Evolutionary conservation across 92 coral and sea anemone species (phyloP).

Genomic region (Palythoa grandiflora): DNA sequence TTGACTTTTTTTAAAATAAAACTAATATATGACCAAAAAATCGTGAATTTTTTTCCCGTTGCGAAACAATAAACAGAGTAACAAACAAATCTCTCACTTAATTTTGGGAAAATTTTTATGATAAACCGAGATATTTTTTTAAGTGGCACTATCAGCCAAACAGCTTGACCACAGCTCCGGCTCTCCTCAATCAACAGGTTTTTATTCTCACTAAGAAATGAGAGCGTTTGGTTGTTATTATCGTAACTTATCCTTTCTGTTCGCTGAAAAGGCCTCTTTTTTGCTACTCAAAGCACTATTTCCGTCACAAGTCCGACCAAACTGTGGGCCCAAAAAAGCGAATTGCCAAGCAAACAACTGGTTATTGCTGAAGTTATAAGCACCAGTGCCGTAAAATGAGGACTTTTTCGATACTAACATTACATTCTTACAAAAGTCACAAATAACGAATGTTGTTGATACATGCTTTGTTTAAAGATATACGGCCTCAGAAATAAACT

Average conservation of each 20-base stretch:
- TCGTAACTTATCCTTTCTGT: background rate
- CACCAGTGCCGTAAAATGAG: slow-evolving; percentile 17
- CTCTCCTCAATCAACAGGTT: too few species aligned
- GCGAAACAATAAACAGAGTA: too few species aligned
- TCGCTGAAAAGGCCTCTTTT: too few species aligned
- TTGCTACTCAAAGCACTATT: slow-evolving; percentile 18
- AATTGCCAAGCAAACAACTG: background rate
- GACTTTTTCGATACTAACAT: slow-evolving; percentile 14
- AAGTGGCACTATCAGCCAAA: too few species aligned
- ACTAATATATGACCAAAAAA: too few species aligned
- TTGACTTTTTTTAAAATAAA: too few species aligned
- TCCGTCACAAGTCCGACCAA: background rate
- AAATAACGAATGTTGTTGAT: background rate
- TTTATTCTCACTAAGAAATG: background rate
- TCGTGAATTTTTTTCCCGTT: too few species aligned
- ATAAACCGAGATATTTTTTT: too few species aligned
- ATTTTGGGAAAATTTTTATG: too few species aligned
- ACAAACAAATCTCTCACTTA: too few species aligned
- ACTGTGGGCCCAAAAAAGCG: too few species aligned
- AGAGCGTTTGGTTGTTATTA: slow-evolving; percentile 26
- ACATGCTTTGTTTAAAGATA: slow-evolving; percentile 15
- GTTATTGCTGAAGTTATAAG: background rate
- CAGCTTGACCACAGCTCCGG: too few species aligned
- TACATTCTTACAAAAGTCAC: background rate
- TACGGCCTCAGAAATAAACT: slow-evolving; percentile 10